These are phyloP conservation scores for Corythoichthys intestinalis DNA, from an alignment of 2,113 vertebrate genomes.

Conservation along the genomic window DNA sequence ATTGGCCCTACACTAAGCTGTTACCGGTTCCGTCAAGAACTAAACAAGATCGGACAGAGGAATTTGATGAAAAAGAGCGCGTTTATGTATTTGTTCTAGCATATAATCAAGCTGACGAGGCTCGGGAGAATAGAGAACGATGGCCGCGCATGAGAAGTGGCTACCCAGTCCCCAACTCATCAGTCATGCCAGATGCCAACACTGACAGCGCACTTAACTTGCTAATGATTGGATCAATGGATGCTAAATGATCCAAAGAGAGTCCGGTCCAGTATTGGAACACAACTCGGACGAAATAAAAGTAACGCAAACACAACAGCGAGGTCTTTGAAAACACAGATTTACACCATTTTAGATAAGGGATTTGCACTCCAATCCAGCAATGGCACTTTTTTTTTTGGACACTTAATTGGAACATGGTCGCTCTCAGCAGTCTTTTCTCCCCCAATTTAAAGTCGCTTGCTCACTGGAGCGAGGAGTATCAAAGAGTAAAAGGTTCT, in stretches of 20 bases:
- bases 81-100: constrained; percentile 22
- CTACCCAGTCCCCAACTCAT: constrained; percentile 20
- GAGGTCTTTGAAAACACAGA: not conserved
- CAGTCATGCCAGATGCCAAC: constrained; percentile 41
- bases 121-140: constrained; percentile 24
- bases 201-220: constrained; percentile 58
- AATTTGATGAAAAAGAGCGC: constrained; percentile 19
- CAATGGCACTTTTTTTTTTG: not conserved
- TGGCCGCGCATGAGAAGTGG: constrained; percentile 50
- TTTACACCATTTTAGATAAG: not conserved
- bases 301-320: not conserved
- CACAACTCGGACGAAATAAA: constrained; percentile 12
- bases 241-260: constrained; percentile 45
- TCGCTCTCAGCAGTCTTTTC: constrained; percentile 28
- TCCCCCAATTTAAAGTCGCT: constrained; percentile 17
- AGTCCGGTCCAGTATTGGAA: constrained; percentile 40
- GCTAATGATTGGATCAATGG: constrained; percentile 61
- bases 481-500: constrained; percentile 17
- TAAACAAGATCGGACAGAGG: constrained; percentile 29
- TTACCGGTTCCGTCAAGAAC: not conserved
- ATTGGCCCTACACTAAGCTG: too few relatives aligned
- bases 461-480: constrained; percentile 16
- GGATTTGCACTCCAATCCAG: not conserved
- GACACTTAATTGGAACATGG: constrained; percentile 4
- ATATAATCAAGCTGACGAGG: constrained; percentile 39